phyloP scores from a whole-genome alignment of 2,888 invertebrate species.

The Papilio demoleus region DNA sequence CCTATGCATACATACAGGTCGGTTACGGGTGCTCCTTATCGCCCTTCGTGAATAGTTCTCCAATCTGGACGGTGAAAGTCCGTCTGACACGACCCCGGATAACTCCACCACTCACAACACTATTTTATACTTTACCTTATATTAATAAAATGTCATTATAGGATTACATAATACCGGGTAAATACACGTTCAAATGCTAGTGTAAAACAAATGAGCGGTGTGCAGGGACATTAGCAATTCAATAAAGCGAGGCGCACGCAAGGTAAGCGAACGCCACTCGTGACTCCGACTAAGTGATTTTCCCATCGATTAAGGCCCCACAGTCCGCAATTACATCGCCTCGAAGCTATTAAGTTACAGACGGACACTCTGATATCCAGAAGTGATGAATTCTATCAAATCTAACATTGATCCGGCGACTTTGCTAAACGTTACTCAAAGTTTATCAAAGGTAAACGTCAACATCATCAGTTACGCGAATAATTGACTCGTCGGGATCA shows the following conservation, averaged over 20 bases:
- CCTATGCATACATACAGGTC: too few species aligned
- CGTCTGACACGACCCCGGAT: too few species aligned
- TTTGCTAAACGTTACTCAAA: neutral
- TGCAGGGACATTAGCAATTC: slow-evolving; percentile 30
- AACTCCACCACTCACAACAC: too few species aligned
- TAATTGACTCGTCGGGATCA: too few species aligned
- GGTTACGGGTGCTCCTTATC: too few species aligned
- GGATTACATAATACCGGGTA: neutral
- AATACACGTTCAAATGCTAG: neutral
- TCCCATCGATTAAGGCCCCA: slow-evolving; percentile 38
- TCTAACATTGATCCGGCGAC: neutral
- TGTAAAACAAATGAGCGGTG: slow-evolving; percentile 27
- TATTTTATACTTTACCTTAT: too few species aligned
- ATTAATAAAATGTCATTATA: too few species aligned
- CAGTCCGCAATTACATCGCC: slow-evolving; percentile 47
- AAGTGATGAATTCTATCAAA: neutral
- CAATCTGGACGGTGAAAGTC: too few species aligned
- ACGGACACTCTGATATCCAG: neutral
- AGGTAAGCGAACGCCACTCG: slow-evolving; percentile 32
- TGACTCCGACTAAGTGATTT: slow-evolving; percentile 34
- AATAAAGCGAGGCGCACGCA: slow-evolving; percentile 34
- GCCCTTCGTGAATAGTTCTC: too few species aligned
- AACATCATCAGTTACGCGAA: too few species aligned
- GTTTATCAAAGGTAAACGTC: too few species aligned
- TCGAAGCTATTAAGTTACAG: slow-evolving; percentile 15